Evolutionary conservation across 2,113 vertebrate genomes (phyloP), one percentile per base, ranked within the genome.

Genomic region (Lophius piscatorius): DNA sequence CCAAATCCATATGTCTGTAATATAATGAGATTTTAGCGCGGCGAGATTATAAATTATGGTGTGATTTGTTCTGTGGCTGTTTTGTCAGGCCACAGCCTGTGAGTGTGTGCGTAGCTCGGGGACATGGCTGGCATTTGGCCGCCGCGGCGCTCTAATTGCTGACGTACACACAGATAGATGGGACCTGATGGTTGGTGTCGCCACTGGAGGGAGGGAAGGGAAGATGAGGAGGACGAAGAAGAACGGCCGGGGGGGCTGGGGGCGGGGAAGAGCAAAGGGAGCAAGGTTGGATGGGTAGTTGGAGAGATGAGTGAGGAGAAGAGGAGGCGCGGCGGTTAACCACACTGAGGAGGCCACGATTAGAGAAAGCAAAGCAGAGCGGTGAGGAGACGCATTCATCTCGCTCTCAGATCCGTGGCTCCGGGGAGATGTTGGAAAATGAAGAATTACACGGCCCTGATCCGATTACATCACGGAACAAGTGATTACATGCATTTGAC

Each of bases 1-100:
- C 82, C 82, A 81, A 84, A 87, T 88, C 79, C 82, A 76, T 82
- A 87, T 84, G 85, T 80, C 83, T 82, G 79, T 81, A 76, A 87
- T 88, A 88, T 89, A 89, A 89, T 88, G 85, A 88, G 87, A 88
- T 89, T 89, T 89, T 88, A 89, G 87, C 80, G 54, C 74, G 69
- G 85, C 47, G 20, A 80, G 85, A 85, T 87, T 88, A 85, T 89
- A 88, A 88, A 89, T 89, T 84, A 87, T 81, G 70, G 67, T 76
- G 81, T 88, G 87, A 89, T 85, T 88, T 88, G 85, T 86, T 85
- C 80, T 70, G 81, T 82, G 58, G 79, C 85, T 87, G 78, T 86
- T 87, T 89, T 83, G 87, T 89, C 82, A 81, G 83, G 79, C 79
- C 71, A 80, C 31, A 80, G 79, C 71, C 73, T 76, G 70, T 81